phyloP scores from a whole-genome alignment of 2,113 vertebrate genomes.

The Neolamprologus kungweensis region DNA sequence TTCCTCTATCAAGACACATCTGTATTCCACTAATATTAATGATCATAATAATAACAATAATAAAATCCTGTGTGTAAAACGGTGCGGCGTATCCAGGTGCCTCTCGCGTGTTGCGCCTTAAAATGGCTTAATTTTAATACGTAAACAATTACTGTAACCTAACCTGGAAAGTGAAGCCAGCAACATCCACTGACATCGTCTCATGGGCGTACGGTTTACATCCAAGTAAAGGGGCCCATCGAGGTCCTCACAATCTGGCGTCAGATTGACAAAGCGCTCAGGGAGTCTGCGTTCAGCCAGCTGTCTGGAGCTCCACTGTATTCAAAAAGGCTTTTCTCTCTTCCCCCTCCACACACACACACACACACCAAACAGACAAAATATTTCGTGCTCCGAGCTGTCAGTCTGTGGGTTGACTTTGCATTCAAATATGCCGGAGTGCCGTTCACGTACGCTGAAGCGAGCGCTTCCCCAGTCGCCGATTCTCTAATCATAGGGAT shows the following conservation, averaged over 20 bases:
- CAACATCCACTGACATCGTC: constrained; percentile 58
- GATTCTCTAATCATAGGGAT: constrained; percentile 16
- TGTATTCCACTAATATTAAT: not conserved
- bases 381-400: constrained; percentile 63
- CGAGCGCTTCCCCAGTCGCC: not conserved
- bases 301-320: constrained; percentile 1
- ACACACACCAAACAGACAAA: constrained; percentile 5
- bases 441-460: not conserved
- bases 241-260: not conserved
- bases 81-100: not conserved
- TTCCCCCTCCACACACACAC: not conserved
- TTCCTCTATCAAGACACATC: not conserved
- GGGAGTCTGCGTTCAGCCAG: not conserved
- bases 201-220: constrained; percentile 65
- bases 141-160: constrained; percentile 44
- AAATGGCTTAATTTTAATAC: not conserved
- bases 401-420: constrained; percentile 69
- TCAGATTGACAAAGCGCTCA: not conserved
- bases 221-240: constrained; percentile 37
- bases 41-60: not conserved
- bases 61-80: not conserved
- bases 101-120: not conserved
- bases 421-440: constrained; percentile 71
- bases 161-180: constrained; percentile 48
- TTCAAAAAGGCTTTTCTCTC: constrained; percentile 3